Conservation (phyloP, 2,113 vertebrate species). For the Onychostruthus taczanowskii region DNA sequence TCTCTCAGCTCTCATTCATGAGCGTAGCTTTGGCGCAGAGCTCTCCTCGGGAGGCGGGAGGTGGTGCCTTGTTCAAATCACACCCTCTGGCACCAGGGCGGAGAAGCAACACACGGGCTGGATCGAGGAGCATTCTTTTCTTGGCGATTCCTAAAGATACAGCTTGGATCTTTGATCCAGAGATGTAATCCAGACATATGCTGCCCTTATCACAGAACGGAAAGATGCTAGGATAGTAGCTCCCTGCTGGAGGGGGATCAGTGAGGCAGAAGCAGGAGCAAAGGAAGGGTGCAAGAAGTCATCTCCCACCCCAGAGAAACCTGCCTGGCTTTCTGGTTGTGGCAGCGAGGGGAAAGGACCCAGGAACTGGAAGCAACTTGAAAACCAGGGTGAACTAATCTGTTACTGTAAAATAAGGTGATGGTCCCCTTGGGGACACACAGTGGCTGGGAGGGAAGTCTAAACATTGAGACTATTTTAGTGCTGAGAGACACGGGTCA, state of each 20-base stretch:
- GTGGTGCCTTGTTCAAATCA: background rate
- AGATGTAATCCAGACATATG: constrained; percentile 45
- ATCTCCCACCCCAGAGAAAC: background rate
- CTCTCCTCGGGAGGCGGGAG: background rate
- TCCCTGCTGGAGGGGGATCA: background rate
- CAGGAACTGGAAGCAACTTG: background rate
- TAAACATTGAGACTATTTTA: background rate
- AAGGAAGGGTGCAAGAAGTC: background rate
- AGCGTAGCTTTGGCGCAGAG: background rate
- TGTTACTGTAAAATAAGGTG: background rate
- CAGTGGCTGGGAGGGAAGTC: background rate
- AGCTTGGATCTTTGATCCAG: constrained; percentile 19
- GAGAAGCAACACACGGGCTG: constrained; percentile 20
- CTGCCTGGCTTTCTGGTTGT: background rate
- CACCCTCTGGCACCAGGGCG: background rate
- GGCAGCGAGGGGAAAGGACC: background rate
- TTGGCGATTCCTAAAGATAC: constrained; percentile 30
- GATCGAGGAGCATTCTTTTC: constrained; percentile 17
- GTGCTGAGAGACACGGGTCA: background rate
- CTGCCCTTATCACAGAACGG: constrained; percentile 9
- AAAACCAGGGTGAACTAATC: background rate
- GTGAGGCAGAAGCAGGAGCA: background rate
- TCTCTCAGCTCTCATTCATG: fast-evolving
- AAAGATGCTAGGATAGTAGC: background rate
- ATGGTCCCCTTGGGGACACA: background rate